A percentile compares a stretch with the other conserved stretches of the same genome.
Conservation (phyloP, 2,888 invertebrate genomes). For the Piscicola geometra region DNA sequence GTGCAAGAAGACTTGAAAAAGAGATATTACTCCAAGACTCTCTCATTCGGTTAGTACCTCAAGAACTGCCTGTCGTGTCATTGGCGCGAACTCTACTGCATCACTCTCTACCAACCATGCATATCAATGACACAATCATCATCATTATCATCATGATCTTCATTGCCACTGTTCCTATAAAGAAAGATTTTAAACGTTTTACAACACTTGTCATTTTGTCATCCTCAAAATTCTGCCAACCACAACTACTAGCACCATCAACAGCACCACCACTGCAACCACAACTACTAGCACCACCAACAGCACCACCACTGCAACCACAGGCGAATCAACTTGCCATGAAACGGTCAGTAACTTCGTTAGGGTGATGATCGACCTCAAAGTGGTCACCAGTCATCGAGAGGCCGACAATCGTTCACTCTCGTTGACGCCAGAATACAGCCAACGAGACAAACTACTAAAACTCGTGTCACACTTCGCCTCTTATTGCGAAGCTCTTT, state of each 20-base stretch:
- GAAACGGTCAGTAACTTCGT: neutral
- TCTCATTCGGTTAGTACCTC: neutral
- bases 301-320: neutral
- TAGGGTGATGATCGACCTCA: neutral
- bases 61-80: no score
- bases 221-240: no score
- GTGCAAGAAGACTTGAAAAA: neutral
- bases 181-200: no score
- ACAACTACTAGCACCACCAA: neutral
- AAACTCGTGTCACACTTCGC: neutral
- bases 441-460: neutral
- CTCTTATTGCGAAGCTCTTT: no score
- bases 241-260: neutral
- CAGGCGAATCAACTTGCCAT: neutral
- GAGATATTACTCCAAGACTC: neutral
- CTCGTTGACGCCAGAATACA: neutral
- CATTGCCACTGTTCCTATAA: no score
- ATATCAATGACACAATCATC: no score
- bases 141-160: no score
- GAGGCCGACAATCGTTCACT: neutral
- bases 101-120: no score
- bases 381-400: neutral
- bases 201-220: no score
- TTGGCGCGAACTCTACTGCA: no score
- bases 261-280: neutral